Conservation (phyloP, 2,888 invertebrate species). For the Muschampia plurimacula region DNA sequence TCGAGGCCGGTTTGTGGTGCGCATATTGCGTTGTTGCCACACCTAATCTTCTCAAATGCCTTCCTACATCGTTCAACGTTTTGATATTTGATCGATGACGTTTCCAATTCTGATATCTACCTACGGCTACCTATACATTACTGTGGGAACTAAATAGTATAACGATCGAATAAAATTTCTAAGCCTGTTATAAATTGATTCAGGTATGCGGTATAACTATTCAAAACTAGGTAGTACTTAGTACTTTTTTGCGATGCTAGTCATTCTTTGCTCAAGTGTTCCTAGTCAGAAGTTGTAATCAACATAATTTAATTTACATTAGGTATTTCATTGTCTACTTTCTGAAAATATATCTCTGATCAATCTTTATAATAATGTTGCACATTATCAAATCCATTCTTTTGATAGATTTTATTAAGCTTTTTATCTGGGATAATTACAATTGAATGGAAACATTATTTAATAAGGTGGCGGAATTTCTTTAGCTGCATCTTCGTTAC, state of each 20-base stretch:
- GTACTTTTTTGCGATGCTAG: neutral
- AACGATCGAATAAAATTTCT: constrained; percentile 20
- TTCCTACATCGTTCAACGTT: constrained; percentile 60
- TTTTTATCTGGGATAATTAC: neutral
- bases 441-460: too few species aligned
- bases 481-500: neutral
- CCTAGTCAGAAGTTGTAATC: neutral
- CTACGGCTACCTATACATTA: constrained; percentile 22
- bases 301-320: neutral
- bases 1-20: constrained; percentile 79
- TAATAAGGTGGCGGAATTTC: neutral
- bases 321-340: too few species aligned
- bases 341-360: too few species aligned
- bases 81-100: constrained; percentile 64
- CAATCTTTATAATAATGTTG: too few species aligned
- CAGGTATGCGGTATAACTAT: constrained; percentile 15
- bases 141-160: constrained; percentile 44
- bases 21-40: constrained; percentile 73
- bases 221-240: neutral
- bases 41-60: constrained; percentile 72
- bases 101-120: constrained; percentile 34
- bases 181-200: constrained; percentile 8
- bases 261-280: neutral
- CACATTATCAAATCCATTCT: too few species aligned
- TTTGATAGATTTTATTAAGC: neutral